phyloP scores from a whole-genome alignment of 2,113 vertebrate species.

The Seriola rivoliana region DNA sequence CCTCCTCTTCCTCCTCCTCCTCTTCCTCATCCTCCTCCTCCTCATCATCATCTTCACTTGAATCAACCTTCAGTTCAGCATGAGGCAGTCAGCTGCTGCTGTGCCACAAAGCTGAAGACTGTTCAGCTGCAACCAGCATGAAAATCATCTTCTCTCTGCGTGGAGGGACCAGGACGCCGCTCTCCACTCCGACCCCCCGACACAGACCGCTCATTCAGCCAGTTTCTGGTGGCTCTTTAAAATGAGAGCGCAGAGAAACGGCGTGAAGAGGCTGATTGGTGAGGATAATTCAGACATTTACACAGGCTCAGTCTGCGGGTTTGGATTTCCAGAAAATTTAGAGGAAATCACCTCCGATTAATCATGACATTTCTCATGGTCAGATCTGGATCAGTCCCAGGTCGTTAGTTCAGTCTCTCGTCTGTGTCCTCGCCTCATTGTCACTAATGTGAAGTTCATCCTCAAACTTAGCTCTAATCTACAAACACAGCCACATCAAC shows the following conservation, averaged over 20 bases:
- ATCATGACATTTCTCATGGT: no score
- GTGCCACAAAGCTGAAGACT: conserved; percentile 55
- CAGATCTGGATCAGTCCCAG: no score
- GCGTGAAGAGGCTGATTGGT: neutral
- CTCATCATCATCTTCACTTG: neutral
- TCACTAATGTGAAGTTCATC: no score
- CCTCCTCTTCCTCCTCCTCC: neutral
- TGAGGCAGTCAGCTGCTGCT: conserved; percentile 73
- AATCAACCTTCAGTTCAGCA: conserved; percentile 44
- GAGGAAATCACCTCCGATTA: no score
- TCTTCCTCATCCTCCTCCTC: neutral
- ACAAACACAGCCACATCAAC: no score
- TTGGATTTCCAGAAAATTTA: no score
- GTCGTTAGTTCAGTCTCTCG: no score
- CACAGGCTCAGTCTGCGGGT: neutral
- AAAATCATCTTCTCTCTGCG: conserved; percentile 47
- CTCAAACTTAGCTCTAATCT: no score
- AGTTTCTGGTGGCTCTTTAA: neutral
- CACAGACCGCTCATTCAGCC: neutral
- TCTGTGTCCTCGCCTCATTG: no score
- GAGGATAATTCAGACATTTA: neutral
- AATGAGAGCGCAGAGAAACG: neutral
- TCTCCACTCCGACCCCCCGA: neutral
- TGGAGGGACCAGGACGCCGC: neutral
- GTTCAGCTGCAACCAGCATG: conserved; percentile 50